Evolutionary conservation across 2,888 invertebrate genomes (phyloP).

Genomic region (Doris montereyensis): DNA sequence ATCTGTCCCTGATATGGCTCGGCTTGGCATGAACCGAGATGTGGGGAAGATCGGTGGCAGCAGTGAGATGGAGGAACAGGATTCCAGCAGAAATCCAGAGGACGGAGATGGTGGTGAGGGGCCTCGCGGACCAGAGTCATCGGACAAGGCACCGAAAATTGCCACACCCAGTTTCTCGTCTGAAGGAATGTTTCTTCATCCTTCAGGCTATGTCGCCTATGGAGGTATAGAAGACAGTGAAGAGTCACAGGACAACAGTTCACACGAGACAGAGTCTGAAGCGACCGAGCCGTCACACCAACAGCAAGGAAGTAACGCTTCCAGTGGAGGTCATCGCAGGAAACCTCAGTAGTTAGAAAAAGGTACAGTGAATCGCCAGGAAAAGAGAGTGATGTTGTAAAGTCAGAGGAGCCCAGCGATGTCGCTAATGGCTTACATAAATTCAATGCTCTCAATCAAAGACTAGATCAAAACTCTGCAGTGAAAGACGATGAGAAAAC

Average conservation of each 20-base stretch:
- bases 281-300: background rate
- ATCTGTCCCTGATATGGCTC: background rate
- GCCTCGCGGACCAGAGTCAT: too few species aligned
- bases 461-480: background rate
- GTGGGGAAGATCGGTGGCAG: background rate
- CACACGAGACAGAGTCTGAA: background rate
- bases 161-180: constrained; percentile 39
- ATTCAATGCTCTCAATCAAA: background rate
- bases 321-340: constrained; percentile 36
- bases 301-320: background rate
- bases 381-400: background rate
- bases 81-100: background rate
- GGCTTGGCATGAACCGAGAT: background rate
- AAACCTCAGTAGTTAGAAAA: constrained; percentile 44
- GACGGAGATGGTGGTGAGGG: background rate
- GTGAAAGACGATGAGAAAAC: background rate
- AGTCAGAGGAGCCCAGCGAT: background rate
- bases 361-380: constrained; percentile 35
- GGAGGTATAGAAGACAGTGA: constrained; percentile 34
- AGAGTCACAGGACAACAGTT: constrained; percentile 8
- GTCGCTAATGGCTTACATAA: background rate
- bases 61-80: background rate
- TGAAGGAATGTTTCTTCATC: constrained; percentile 40
- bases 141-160: constrained; percentile 24
- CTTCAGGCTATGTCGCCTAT: constrained; percentile 43